A percentile compares a stretch with the other conserved stretches of the same genome.
Evolutionary conservation across 2,888 invertebrate genomes (phyloP).

Genomic region (Branchellion lobata): DNA sequence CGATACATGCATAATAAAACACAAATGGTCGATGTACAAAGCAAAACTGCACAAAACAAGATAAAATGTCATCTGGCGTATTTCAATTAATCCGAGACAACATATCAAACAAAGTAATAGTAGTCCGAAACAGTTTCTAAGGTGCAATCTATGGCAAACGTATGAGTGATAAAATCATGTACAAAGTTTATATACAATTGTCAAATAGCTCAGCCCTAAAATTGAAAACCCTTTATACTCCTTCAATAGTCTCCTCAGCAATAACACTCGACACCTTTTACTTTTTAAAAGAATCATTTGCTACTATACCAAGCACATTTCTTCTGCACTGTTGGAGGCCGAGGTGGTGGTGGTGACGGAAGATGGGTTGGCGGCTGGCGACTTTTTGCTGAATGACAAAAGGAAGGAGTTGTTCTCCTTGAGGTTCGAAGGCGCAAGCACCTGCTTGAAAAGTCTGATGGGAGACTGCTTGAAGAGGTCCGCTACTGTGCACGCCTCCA

Average conservation of each 20-base stretch:
- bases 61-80: neutral
- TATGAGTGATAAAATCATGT: neutral
- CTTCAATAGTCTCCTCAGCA: neutral
- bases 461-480: slow-evolving; percentile 23
- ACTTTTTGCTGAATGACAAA: slow-evolving; percentile 16
- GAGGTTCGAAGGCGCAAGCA: neutral
- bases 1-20: neutral
- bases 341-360: slow-evolving; percentile 3
- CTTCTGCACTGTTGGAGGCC: neutral
- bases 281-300: neutral
- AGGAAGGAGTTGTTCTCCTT: slow-evolving; percentile 4
- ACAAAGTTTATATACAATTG: neutral
- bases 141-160: neutral
- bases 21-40: neutral
- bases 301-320: slow-evolving; percentile 14
- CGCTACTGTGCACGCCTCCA: neutral
- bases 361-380: neutral
- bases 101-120: neutral
- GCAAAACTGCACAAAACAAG: slow-evolving; percentile 7
- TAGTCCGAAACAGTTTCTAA: neutral
- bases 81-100: neutral
- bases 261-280: neutral
- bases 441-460: slow-evolving; percentile 1
- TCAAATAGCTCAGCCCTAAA: neutral
- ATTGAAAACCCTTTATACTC: too few species aligned